A percentile compares a stretch with the other conserved stretches of the same genome.
These are phyloP conservation scores for Halichoeres trimaculatus DNA, from an alignment of 2,113 vertebrate genomes.

Conservation along the genomic window DNA sequence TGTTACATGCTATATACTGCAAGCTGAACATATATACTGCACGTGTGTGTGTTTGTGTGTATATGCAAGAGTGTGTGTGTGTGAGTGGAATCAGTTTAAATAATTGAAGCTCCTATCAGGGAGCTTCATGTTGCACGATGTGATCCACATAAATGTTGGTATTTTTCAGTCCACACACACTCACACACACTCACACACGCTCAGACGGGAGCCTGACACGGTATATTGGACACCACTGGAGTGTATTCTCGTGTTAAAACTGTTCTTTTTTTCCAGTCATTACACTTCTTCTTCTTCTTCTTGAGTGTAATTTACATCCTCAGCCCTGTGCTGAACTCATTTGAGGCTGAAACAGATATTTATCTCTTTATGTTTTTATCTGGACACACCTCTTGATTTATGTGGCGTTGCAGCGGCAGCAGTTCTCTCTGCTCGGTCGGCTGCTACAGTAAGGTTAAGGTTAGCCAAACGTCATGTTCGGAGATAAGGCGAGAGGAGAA, in stretches of 20 bases:
- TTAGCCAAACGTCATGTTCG: neutral
- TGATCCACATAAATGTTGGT: slow-evolving; percentile 7
- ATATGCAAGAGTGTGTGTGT: slow-evolving; percentile 15
- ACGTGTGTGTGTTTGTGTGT: slow-evolving; percentile 18
- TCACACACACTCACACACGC: neutral
- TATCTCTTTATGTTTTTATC: neutral
- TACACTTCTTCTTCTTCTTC: neutral
- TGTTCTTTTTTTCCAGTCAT: neutral
- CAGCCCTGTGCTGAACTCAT: neutral
- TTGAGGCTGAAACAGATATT: neutral
- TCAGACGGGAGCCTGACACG: neutral
- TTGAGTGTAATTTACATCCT: neutral
- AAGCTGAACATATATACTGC: neutral
- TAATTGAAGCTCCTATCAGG: slow-evolving; percentile 30
- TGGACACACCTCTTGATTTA: neutral
- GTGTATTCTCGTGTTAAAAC: neutral
- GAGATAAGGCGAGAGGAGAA: no score
- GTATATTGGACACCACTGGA: neutral
- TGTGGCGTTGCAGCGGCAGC: neutral
- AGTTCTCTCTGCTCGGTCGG: neutral
- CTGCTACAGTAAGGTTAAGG: neutral
- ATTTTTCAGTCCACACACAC: neutral
- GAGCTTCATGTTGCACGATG: slow-evolving; percentile 15
- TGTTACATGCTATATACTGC: neutral
- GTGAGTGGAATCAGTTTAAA: slow-evolving; percentile 18